phyloP scores from a whole-genome alignment of 1,140 invertebrate genomes.

The Eufriesea mexicana region DNA sequence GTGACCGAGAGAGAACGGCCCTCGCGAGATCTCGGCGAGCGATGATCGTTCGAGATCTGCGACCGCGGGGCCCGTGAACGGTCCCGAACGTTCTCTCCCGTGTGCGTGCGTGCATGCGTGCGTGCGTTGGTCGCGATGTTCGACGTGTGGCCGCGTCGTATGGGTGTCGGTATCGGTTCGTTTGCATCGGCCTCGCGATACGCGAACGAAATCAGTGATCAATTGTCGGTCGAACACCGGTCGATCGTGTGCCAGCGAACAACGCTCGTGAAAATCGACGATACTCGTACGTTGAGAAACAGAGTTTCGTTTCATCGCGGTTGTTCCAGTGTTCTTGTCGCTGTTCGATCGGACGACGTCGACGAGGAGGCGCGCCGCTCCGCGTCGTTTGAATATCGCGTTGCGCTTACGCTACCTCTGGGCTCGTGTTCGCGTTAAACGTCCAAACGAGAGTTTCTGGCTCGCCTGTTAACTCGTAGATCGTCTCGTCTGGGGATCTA shows the following conservation, averaged over 20 bases:
- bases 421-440: slow-evolving; percentile 20
- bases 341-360: slow-evolving; percentile 26
- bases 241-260: slow-evolving; percentile 15
- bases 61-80: slow-evolving; percentile 3
- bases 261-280: slow-evolving; percentile 6
- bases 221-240: slow-evolving; percentile 11
- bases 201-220: slow-evolving; percentile 32
- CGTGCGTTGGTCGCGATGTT: background rate
- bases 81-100: background rate
- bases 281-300: slow-evolving; percentile 8
- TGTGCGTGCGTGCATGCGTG: background rate
- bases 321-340: slow-evolving; percentile 20
- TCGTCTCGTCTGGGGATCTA: no score
- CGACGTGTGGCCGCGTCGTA: background rate
- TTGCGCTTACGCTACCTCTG: slow-evolving; percentile 7
- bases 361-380: slow-evolving; percentile 11
- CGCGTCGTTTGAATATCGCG: slow-evolving; percentile 20
- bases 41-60: slow-evolving; percentile 10
- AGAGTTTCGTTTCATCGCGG: slow-evolving; percentile 22
- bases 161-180: background rate
- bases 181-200: background rate
- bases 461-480: no score
- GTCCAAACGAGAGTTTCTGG: background rate
- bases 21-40: slow-evolving; percentile 34
- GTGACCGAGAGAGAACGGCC: slow-evolving; percentile 58